Evolutionary conservation across 1,140 invertebrate genomes (phyloP), one percentile per base, ranked within the genome.

Genomic region (Cherax quadricarinatus): DNA sequence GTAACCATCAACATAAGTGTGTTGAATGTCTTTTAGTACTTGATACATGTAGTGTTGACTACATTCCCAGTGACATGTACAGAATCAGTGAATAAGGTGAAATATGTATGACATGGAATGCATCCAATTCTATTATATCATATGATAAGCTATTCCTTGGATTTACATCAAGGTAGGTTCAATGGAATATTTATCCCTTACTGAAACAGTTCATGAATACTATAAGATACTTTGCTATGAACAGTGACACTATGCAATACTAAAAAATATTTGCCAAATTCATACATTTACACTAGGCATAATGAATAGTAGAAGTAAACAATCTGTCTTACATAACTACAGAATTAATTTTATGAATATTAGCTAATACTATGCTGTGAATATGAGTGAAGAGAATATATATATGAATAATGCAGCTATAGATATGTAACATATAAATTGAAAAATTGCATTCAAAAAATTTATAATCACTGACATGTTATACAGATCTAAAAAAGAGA

Each of bases 81-180:
- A 21, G 70, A 30, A 75, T 7, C 21, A 30, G 24, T 75, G n/a
- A 5, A 75, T n/a, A 75, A 7, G 21, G 4, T 30, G 24, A 75
- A 9, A 30, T 75, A 24, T 75, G n/a, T 30, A 75, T 75, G 70
- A 75, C 24, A 30, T 75, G 70, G 70, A 75, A 75, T 75, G n/a
- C 70, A 75, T 75, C 70, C 70, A 75, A 75, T 41, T 75, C 70
- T 30, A 75, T 75, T 30, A 21, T 30, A 75, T 30, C 70, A 75
- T 4, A 75, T 5, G 2, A 24, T 75, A 75, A 30, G 70, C 70
- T 30, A 24, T 75, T 75, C 24, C 70, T 30, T 75, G 70, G 6
- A 75, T 12, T 75, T 75, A 30, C 21, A 30, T 9, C 6, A 66
- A 18, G 5, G 70, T 7, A 30, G n/a, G 7, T 30, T n/a, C 70